Evolutionary conservation across 2,888 invertebrate genomes (phyloP).

Genomic region (Anthoptus insignis): DNA sequence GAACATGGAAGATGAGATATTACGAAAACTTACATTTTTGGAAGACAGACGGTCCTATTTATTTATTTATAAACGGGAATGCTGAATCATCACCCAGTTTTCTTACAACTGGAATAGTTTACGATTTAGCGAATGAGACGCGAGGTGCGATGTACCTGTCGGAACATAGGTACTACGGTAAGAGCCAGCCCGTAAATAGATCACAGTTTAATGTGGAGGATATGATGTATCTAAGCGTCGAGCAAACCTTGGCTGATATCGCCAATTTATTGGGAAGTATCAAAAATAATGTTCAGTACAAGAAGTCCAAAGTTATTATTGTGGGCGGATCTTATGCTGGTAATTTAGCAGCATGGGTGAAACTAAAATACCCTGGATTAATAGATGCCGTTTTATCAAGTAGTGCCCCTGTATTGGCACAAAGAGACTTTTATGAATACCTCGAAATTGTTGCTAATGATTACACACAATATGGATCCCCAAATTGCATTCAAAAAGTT

Average conservation of each 20-base stretch:
- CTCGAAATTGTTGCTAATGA: conserved; percentile 71
- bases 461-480: conserved; percentile 66
- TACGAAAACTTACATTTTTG: conserved; percentile 68
- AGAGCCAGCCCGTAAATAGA: conserved; percentile 69
- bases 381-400: conserved; percentile 75
- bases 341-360: conserved; percentile 79
- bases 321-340: conserved; percentile 78
- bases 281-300: conserved; percentile 57
- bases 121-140: conserved; percentile 74
- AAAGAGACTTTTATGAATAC: conserved; percentile 75
- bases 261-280: conserved; percentile 62
- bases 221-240: conserved; percentile 67
- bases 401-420: conserved; percentile 76
- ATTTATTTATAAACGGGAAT: conserved; percentile 72
- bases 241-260: conserved; percentile 74
- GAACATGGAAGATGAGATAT: conserved; percentile 74
- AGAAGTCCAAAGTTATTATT: conserved; percentile 69
- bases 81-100: conserved; percentile 60
- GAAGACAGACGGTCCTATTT: conserved; percentile 68
- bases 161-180: conserved; percentile 78
- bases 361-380: conserved; percentile 68
- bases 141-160: conserved; percentile 71
- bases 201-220: conserved; percentile 60
- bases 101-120: conserved; percentile 65
- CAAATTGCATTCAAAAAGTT: conserved; percentile 64